phyloP scores from a whole-genome alignment of 2,113 vertebrate genomes.

The Phasianus colchicus region DNA sequence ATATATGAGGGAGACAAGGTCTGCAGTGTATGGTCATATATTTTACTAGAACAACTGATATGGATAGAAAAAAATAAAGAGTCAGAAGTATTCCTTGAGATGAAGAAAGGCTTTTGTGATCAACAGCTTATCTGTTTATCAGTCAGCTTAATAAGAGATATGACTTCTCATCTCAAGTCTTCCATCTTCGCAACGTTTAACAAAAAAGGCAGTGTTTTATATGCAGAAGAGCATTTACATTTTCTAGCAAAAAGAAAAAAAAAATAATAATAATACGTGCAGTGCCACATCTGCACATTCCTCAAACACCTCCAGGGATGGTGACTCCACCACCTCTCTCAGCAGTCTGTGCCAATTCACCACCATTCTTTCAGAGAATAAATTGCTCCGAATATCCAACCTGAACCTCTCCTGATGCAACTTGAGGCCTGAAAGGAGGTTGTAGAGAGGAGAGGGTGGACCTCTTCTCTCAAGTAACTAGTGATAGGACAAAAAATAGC shows the following conservation, averaged over 20 bases:
- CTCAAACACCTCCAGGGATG: too few relatives aligned
- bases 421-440: too few relatives aligned
- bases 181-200: not conserved
- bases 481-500: not conserved
- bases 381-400: too few relatives aligned
- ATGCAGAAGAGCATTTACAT: not conserved
- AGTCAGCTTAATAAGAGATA: not conserved
- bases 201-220: not conserved
- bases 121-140: fast-evolving
- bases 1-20: not conserved
- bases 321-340: too few relatives aligned
- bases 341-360: too few relatives aligned
- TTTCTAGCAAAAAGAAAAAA: not conserved
- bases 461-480: too few relatives aligned
- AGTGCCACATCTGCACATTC: too few relatives aligned
- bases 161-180: not conserved
- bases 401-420: too few relatives aligned
- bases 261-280: not conserved
- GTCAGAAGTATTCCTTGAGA: not conserved
- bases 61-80: not conserved
- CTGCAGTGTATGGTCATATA: not conserved
- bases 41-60: not conserved
- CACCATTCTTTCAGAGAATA: too few relatives aligned
- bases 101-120: not conserved
- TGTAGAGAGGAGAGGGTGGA: too few relatives aligned